Base-by-base conservation (phyloP, 92 coral and sea anemone genomes). In the Bergia sp. region DNA sequence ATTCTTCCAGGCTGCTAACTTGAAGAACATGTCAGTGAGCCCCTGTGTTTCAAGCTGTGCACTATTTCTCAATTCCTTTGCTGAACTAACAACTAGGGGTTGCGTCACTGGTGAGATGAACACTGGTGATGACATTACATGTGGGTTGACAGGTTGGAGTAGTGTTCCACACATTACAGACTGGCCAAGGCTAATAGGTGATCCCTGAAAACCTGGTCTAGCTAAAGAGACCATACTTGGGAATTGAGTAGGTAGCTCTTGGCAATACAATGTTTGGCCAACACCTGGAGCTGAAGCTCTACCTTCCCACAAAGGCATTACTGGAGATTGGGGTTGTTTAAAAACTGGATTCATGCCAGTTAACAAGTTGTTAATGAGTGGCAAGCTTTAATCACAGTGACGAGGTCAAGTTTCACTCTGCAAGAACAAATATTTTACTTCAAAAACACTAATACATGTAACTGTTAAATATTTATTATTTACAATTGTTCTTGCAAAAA, bases 1-100 rank as follows among this genome's bases (percentile, higher is more conserved):
- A 71, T 84, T 84, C 87, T 84, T 84, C 87, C 79, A 71, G 2
- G 77, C 87, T 29, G 78, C 87, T 82, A 82, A 82, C 49, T 82
- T 64, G 74, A 82, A 82, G 64, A 47, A 21, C 86, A 82, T 82
- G 38, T 82, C 86, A 65, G 55, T 64, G 37, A 82, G 15, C 12
- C 23, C 71, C 3, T 58, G 53, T 7, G 74, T 64, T 82, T 82
- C 16, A 8, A 39, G 37, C 21, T 64, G 20, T 39, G 47, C 37
- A 39, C 8, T 38, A 5, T 82, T 61, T 61, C 74, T 64, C 38
- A 57, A n/a, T 39, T 64, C 86, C 50, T 82, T 64, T 21, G 69
- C 5, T 1, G 73, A 38, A 20, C 50, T 40, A 18, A 10, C 7
- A 40, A 82, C 45, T 38, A 82, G 55, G 21, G 85, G 85, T 49